Conservation (phyloP, 2,113 vertebrate genomes). For the Fregata magnificens region DNA sequence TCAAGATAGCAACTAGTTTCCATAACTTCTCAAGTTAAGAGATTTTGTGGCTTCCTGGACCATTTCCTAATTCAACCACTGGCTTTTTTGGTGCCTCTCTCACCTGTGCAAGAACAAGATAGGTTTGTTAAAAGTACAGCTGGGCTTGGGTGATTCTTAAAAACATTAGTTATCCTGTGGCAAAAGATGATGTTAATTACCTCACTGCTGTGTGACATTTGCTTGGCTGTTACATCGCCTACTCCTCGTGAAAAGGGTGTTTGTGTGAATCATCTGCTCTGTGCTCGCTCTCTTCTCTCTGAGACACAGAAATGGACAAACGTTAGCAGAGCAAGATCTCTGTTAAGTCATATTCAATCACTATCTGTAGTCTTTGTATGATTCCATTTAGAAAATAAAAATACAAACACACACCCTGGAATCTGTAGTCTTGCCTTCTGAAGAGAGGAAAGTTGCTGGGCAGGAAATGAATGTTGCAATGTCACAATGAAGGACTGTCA, state of each 20-base stretch:
- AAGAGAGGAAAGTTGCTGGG: neutral
- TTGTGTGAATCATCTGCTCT: neutral
- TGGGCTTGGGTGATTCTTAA: neutral
- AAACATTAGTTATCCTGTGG: neutral
- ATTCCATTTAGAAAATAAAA: neutral
- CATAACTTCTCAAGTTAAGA: neutral
- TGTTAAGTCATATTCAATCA: neutral
- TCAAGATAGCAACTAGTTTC: neutral
- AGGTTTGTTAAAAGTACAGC: neutral
- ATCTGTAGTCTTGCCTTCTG: neutral
- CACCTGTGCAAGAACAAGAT: neutral
- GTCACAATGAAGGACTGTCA: neutral
- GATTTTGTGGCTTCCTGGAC: neutral
- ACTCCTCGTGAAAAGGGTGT: neutral
- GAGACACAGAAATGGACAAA: neutral
- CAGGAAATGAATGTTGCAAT: neutral
- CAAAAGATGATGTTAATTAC: neutral
- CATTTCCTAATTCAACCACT: neutral
- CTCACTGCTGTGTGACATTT: neutral
- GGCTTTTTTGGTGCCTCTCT: neutral
- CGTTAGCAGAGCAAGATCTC: neutral
- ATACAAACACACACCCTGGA: neutral
- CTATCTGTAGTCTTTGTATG: neutral
- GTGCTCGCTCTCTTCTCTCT: neutral
- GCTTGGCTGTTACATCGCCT: neutral